phyloP scores from a whole-genome alignment of 1,140 invertebrate species.

The Lineus longissimus region DNA sequence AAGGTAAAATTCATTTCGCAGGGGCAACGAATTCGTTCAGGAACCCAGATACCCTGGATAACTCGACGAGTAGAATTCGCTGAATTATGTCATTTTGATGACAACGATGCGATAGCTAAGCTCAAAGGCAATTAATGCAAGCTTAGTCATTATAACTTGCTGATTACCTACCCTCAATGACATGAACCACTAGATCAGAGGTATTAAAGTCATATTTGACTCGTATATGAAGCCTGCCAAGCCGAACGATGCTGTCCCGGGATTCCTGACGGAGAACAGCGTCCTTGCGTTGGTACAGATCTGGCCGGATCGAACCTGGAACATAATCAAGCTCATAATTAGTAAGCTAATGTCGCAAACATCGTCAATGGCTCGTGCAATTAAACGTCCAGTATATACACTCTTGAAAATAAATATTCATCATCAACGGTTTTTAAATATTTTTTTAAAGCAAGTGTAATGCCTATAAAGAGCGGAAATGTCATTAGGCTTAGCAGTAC shows the following conservation, averaged over 20 bases:
- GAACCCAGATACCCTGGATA: too few species aligned
- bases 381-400: too few species aligned
- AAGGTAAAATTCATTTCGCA: too few species aligned
- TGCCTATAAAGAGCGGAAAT: too few species aligned
- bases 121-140: not conserved
- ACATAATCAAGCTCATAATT: slow-evolving; percentile 1
- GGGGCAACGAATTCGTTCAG: too few species aligned
- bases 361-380: not conserved
- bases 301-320: slow-evolving; percentile 76
- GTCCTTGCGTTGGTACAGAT: slow-evolving; percentile 65
- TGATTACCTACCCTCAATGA: slow-evolving; percentile 73
- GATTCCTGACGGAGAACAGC: slow-evolving; percentile 49
- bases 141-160: not conserved
- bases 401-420: too few species aligned
- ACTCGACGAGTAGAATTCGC: not conserved
- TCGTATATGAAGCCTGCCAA: slow-evolving; percentile 77
- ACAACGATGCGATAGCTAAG: too few species aligned
- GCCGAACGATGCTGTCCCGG: slow-evolving; percentile 56
- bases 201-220: slow-evolving; percentile 84
- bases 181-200: slow-evolving; percentile 79
- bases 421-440: too few species aligned
- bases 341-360: not conserved
- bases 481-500: too few species aligned
- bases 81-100: too few species aligned
- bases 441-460: too few species aligned